A percentile compares a stretch with the other conserved stretches of the same genome.
These are phyloP conservation scores for Carcina quercana DNA, from an alignment of 2,888 invertebrate genomes.

Conservation along the genomic window DNA sequence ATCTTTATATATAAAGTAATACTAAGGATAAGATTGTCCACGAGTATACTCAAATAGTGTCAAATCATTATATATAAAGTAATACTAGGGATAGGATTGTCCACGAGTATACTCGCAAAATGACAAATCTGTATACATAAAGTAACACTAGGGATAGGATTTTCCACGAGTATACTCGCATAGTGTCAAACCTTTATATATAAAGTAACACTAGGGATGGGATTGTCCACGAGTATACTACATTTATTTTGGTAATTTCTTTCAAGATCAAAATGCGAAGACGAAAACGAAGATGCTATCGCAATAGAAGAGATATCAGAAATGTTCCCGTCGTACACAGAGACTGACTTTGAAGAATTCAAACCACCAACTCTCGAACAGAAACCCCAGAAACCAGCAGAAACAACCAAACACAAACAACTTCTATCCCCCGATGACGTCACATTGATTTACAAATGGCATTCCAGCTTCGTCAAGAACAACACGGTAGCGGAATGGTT, in stretches of 20 bases:
- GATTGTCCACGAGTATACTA: too few relatives aligned
- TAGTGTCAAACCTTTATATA: too few relatives aligned
- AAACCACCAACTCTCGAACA: conserved; percentile 66
- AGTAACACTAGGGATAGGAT: too few relatives aligned
- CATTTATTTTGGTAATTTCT: too few relatives aligned
- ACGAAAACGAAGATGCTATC: conserved; percentile 80
- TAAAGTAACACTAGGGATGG: too few relatives aligned
- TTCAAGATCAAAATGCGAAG: conserved; percentile 76
- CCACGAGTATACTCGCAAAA: too few relatives aligned
- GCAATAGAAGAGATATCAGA: conserved; percentile 77
- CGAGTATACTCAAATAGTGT: too few relatives aligned
- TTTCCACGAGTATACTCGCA: too few relatives aligned
- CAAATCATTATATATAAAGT: too few relatives aligned
- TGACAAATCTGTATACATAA: too few relatives aligned
- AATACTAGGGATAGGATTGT: too few relatives aligned
- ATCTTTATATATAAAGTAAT: background rate
- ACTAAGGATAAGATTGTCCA: too few relatives aligned
- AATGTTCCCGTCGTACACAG: conserved; percentile 81
- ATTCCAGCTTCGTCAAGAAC: conserved; percentile 73
- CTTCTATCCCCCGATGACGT: conserved; percentile 72
- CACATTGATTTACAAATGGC: conserved; percentile 74
- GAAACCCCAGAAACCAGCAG: conserved; percentile 42
- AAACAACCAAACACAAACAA: conserved; percentile 31
- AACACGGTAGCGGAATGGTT: conserved; percentile 78
- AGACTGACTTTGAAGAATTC: conserved; percentile 82